These are phyloP conservation scores for Sminthurides aquaticus DNA, from an alignment of 2,888 invertebrate genomes.

Conservation along the genomic window DNA sequence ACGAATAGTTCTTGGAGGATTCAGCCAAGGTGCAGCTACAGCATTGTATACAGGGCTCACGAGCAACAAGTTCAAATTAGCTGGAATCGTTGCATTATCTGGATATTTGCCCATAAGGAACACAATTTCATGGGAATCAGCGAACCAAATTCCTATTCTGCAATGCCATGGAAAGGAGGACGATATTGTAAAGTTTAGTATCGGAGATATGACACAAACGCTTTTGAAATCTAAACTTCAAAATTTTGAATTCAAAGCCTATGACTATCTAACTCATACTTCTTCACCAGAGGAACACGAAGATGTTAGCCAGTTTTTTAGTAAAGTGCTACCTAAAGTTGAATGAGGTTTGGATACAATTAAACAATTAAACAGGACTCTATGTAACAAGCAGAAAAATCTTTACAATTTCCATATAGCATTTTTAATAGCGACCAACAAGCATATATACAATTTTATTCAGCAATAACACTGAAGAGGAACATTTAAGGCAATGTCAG, in stretches of 20 bases:
- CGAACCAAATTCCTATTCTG: slow-evolving; percentile 52
- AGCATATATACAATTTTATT: neutral
- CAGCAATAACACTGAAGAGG: no score
- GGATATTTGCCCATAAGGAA: slow-evolving; percentile 91
- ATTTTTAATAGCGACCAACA: neutral
- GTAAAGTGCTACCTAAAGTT: slow-evolving; percentile 23
- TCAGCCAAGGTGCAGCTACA: slow-evolving; percentile 93
- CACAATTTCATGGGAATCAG: slow-evolving; percentile 58
- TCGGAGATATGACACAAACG: slow-evolving; percentile 86
- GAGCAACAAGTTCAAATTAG: slow-evolving; percentile 72
- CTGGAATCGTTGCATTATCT: slow-evolving; percentile 80
- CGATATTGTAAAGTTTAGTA: slow-evolving; percentile 83
- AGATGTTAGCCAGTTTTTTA: slow-evolving; percentile 31
- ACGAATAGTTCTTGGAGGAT: slow-evolving; percentile 84
- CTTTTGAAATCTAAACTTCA: slow-evolving; percentile 64
- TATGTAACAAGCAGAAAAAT: no score
- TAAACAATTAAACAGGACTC: neutral
- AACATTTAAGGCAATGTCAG: neutral
- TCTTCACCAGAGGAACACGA: slow-evolving; percentile 67
- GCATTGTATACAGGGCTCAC: slow-evolving; percentile 87
- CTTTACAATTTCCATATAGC: no score
- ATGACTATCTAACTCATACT: slow-evolving; percentile 62
- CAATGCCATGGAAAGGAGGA: slow-evolving; percentile 95
- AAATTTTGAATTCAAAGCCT: slow-evolving; percentile 31
- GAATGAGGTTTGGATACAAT: neutral